Conservation (phyloP, 2,888 invertebrate species). For the Oscheius onirici region DNA sequence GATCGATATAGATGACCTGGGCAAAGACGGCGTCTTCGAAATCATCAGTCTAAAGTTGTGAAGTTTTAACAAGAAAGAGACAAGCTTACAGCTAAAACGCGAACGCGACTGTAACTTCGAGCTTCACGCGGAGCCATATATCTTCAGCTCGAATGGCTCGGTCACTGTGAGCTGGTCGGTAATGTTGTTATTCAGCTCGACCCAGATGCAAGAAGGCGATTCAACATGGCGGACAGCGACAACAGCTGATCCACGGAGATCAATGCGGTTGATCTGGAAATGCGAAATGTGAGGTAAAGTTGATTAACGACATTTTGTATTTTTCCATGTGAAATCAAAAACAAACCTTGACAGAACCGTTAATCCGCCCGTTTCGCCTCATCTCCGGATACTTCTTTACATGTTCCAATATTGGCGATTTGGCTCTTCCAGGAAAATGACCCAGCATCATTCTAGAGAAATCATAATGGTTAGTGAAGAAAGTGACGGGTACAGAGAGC, state of each 20-base stretch:
- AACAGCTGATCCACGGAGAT: conserved; percentile 32
- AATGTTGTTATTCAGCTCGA: conserved; percentile 47
- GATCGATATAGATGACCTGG: conserved; percentile 49
- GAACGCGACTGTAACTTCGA: conserved; percentile 37
- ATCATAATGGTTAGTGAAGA: not conserved
- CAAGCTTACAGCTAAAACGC: conserved; percentile 37
- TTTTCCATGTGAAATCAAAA: too few species aligned
- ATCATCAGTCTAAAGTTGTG: conserved; percentile 33
- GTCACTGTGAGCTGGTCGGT: conserved; percentile 34
- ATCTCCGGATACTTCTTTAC: conserved; percentile 18
- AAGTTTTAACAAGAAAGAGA: conserved; percentile 3
- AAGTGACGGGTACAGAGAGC: too few species aligned
- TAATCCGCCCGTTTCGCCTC: conserved; percentile 7
- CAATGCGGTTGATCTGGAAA: conserved; percentile 45
- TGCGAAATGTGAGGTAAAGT: too few species aligned
- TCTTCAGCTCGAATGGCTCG: conserved; percentile 48
- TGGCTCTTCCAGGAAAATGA: conserved; percentile 1
- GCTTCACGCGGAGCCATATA: conserved; percentile 45
- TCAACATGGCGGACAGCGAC: conserved; percentile 43
- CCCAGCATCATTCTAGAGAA: conserved; percentile 10
- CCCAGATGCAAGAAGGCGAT: conserved; percentile 47
- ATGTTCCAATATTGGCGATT: conserved; percentile 17
- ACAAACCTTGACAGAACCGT: not conserved
- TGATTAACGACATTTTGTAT: too few species aligned
- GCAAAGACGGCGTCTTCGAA: conserved; percentile 18